Base-by-base conservation (phyloP, 2,888 invertebrate species). In the Tetranychus truncatus region DNA sequence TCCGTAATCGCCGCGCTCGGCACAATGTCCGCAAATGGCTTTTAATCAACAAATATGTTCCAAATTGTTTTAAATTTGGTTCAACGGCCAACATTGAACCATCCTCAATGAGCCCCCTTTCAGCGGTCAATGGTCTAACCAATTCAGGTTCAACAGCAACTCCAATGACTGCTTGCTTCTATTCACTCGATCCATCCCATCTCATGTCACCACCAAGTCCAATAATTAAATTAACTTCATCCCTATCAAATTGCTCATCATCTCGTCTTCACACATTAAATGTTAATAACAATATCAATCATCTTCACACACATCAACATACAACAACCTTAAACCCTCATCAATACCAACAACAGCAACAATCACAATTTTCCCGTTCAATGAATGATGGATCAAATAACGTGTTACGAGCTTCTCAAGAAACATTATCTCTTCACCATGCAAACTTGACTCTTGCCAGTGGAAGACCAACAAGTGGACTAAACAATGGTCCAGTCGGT, bases 131-230 rank as follows among this genome's bases (percentile, higher is more conserved):
- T 55, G 15, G 15, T 55, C 55, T 55, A 34, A 34, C 34, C 34
- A 34, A 34, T 34, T 20, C 24, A 11, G 72, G n/a, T n/a, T 45
- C 72, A 45, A n/a, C 20, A 45, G n/a, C 72, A 45, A 11, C 73
- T 18, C 73, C 24, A 24, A 73, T 45, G 34, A 45, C 72, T 6
- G 73, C 73, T 46, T 73, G 45, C 65, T 73, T 65, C 73, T 73
- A 73, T 65, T 73, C 73, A n/a, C 73, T 73, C 9, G 73, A 73
- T 21, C 65, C 73, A 21, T 65, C 73, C 11, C 73, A 73, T 34
- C 24, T 73, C 11, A 69, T 69, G 69, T 69, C 69, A 69, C 69
- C 69, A 24, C 69, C 69, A 11, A 69, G 69, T 24, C 69, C 69
- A 69, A 69, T 69, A 20, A 24, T 69, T 69, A 69, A 69, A 8